Base-by-base conservation (phyloP, 1,140 invertebrate species). In the Drosophila orena region DNA sequence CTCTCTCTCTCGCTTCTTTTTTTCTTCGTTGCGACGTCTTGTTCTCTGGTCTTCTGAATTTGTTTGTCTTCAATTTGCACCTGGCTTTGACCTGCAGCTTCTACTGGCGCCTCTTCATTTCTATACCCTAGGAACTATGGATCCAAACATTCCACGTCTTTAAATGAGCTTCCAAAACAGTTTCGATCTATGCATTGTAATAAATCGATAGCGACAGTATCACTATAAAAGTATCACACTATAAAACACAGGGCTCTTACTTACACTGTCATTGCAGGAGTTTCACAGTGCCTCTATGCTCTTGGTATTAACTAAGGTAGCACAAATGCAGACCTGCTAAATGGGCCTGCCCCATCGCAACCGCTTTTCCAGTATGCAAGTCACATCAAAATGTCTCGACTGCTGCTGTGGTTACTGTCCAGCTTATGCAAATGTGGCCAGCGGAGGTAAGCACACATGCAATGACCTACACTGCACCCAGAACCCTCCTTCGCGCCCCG, bases 341-440 rank as follows among this genome's bases (percentile, higher is more conserved):
- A 5, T 17, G 17, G 4, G 0, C 11, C 4, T 6, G 3, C n/a
- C 17, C 17, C 2, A 17, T 34, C 12, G 34, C n/a, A 34, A 34
- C 34, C 40, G 40, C 38, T 20, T 15, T 24, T 75, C 62, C 55
- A 11, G 62, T 57, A 73, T 60, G 76, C 76, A 55, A 73, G 60
- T 79, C 56, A 47, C 69, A 68, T 50, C 57, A 35, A 64, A 70
- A 70, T 54, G 40, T 14, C 54, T 70, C 43, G 27, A n/a, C 44
- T 17, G 62, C 34, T 44, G 30, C 15, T 35, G 27, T 11, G 37
- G 53, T 34, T 55, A 37, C 42, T 75, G 38, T 62, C 44, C 80
- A 38, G 40, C 68, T 83, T 76, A 84, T 84, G 76, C 81, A 83
- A 83, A 83, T 83, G 74, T 43, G 56, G 14, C 64, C 52, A 70